Evolutionary conservation across 2,113 vertebrate genomes (phyloP), one percentile per base, ranked within the genome.

Genomic region (Salminus brasiliensis): DNA sequence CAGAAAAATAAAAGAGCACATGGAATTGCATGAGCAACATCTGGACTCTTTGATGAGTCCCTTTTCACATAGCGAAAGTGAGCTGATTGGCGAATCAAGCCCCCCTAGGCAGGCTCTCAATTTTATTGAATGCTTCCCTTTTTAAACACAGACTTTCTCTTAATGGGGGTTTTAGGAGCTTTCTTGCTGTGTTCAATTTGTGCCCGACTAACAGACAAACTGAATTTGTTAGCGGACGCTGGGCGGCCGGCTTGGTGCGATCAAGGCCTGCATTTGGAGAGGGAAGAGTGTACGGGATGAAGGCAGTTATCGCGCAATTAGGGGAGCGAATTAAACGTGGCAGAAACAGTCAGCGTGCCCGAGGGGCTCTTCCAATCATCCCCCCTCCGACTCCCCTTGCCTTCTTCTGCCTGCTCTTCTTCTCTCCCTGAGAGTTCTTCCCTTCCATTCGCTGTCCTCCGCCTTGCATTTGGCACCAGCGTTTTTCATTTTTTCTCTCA

Each of bases 221-320:
- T 86, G 85, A 87, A 89, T 91, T 79, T 77, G 69, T 85, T 69
- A 90, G 85, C 74, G 76, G 79, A 70, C 68, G 60, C 41, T 36
- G 74, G 78, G 76, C 11, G 30, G 18, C 59, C 68, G 84, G 70
- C 49, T 57, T 72, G 65, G 69, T 52, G 72, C 63, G 78, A 81
- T 82, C 83, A 84, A 84, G 74, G 83, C 78, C 83, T 88, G 81
- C 83, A 87, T 90, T 89, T 91, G 83, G 87, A 85, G 80, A 78
- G 85, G 75, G 82, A 81, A 82, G 81, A 55, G 52, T 84, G 69
- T 74, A 52, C 36, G 43, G 77, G 63, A 84, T 36, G 60, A 81
- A 87, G 80, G 81, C 87, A 86, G 88, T 89, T 87, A 92, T 92
- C 89, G 87, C 87, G 87, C 89, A 90, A 93, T 92, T 91, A 92